These are phyloP conservation scores for Paraplagusia blochii DNA, from an alignment of 2,113 vertebrate species.

Conservation along the genomic window DNA sequence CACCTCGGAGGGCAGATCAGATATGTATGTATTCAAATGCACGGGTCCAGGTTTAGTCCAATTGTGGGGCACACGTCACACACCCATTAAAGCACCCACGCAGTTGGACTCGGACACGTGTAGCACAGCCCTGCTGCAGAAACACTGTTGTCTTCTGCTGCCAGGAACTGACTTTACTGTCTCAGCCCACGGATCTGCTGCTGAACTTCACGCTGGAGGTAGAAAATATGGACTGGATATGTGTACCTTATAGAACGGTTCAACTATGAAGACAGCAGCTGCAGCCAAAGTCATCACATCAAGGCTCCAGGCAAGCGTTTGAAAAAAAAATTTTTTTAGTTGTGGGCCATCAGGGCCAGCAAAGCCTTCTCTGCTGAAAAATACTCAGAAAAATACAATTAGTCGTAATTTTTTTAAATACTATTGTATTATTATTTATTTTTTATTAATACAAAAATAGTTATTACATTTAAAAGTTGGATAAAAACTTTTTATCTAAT, in stretches of 20 bases:
- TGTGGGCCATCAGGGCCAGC: no score
- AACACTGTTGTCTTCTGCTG: not conserved
- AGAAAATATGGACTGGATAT: not conserved
- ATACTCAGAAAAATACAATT: no score
- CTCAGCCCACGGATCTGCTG: not conserved
- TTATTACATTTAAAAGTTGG: no score
- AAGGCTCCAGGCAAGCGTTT: conserved; percentile 23
- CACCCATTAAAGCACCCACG: conserved; percentile 2
- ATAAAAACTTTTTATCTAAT: no score
- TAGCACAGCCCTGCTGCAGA: not conserved
- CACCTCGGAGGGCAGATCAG: not conserved
- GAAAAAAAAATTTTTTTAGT: not conserved
- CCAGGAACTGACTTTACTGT: not conserved
- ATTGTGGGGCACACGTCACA: not conserved
- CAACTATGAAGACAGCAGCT: conserved; percentile 2
- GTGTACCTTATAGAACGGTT: conserved; percentile 5
- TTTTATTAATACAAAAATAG: no score
- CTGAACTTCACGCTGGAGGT: not conserved
- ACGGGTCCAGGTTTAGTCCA: conserved; percentile 3
- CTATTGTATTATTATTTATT: no score
- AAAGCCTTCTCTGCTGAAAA: no score
- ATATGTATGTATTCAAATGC: conserved; percentile 22
- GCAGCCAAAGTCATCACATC: conserved; percentile 34
- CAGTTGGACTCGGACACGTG: conserved; percentile 3
- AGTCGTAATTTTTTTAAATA: no score